Evolutionary conservation across 2,113 vertebrate species (phyloP), one percentile per base, ranked within the genome.

Genomic region (Sus scrofa): DNA sequence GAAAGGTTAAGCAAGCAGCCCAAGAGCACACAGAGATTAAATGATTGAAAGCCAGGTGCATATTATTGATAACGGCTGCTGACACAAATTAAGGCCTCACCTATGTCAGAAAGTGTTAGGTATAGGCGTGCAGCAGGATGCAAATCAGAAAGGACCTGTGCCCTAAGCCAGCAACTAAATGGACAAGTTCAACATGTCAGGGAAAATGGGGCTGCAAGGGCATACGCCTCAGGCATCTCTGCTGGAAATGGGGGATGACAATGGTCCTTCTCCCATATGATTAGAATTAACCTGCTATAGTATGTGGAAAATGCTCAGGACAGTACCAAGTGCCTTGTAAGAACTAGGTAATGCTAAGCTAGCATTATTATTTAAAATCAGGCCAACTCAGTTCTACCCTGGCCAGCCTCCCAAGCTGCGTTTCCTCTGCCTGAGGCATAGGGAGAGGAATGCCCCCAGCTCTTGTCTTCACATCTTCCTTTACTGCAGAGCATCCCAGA

Each of bases 91-190:
- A 30, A 27, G 32, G 32, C 60, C 18, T 20, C 1, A 54, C 4
- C 6, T 7, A 32, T 2, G 27, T 11, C 86, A 3, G 60, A 11
- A 37, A 37, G 71, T 3, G 37, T 16, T 1, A 8, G 44, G 10
- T 20, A 20, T 58, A 16, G n/a, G 37, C 3, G 6, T 1, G 10
- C 3, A 7, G 27, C 1, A 16, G 26, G 37, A 6, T 0, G 0
- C 6, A 7, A 32, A 27, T 22, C 19, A 7, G 50, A 20, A 27
- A 4, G 62, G 12, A 8, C 2, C 3, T 1, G 77, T 6, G 19
- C 32, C 7, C 26, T 32, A 9, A 26, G 63, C 58, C 65, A 34
- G 56, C 56, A 30, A 32, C 70, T 19, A 11, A 54, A 1, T 0
- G 27, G 32, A 14, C 86, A 37, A 56, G 39, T 20, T 63, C 65